Evolutionary conservation across 2,797 vertebrate genomes (phyloP), one percentile per base, ranked within the genome.

Genomic region (Ctenopoma multispine): DNA sequence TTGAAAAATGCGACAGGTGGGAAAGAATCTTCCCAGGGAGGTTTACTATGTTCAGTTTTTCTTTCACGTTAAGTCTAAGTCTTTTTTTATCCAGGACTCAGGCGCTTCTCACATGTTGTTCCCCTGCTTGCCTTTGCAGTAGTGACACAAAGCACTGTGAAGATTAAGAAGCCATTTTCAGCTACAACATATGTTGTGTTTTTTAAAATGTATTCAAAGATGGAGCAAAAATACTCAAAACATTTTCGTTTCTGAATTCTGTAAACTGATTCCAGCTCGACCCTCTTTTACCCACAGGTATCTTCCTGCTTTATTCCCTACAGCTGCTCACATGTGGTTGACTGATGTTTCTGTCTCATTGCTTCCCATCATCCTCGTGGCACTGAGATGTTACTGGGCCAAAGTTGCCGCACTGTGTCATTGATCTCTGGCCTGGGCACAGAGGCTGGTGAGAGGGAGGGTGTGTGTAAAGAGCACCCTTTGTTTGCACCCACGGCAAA

Each of bases 401-500:
- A 61, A 66, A 3, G 9, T 81, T 1, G 41, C 38, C 18, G 4
- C 57, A 0, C 71, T 93, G 41, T 91, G 79, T 38, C 60, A 7
- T 1, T 40, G 44, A 62, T 81, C 85, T 48, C 63, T 82, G 66
- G 51, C 54, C 48, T 76, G 79, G 77, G 38, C 51, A 0, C 67
- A 66, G 62, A 63, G 62, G 69, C 18, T 84, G 49, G 3, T 80
- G 10, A 50, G 67, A 5, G 66, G 89, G 36, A 66, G 17, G 7
- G 83, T 69, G 31, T 89, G 90, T 48, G 73, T 89, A 0, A 84
- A 23, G 49, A 84, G 70, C 63, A 90, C 86, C 4, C 23, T 93
- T 90, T 6, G 85, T 95, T 24, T 94, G 92, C 77, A 93, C 87
- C 14, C 94, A 95, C 1, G 93, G 93, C 50, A 87, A 90, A 47